Evolutionary conservation across 2,797 vertebrate genomes (phyloP), one percentile per base, ranked within the genome.

Genomic region (Eupleurogrammus muticus): DNA sequence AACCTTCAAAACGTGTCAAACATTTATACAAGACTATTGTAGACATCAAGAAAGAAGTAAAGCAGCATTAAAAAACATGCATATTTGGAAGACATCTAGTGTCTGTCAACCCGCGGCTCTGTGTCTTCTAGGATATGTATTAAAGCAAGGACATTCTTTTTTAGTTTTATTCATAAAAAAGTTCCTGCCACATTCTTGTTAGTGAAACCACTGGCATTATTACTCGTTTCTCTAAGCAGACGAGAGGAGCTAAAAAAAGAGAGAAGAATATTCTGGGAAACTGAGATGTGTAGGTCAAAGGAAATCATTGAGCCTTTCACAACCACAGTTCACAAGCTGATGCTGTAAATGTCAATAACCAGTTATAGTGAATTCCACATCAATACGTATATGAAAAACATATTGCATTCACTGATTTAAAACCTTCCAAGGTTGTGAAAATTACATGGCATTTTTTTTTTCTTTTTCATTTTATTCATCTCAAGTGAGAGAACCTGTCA

Each of bases 271-370:
- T 78, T 67, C 2, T 46, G 36, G 5, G 35, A 54, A 64, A 61
- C 16, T 35, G 57, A 72, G 63, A 75, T 19, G 54, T 62, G 53
- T 10, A 58, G 49, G 64, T 85, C 66, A 83, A 87, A 88, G 67
- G 71, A 89, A 86, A 81, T 75, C 56, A 84, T 70, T 79, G 57
- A 86, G 50, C 49, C 77, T 73, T 85, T 87, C 78, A 82, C 60
- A 62, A 75, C 24, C 59, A 54, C 44, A 63, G 36, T 68, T 59
- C 63, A 71, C 72, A 83, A 73, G 83, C 66, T 75, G 24, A 70
- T 47, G 55, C 48, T 10, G 54, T 64, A 61, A 73, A 81, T 77
- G 70, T 75, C 68, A 84, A 72, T 69, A 84, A 80, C 47, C 59
- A 80, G 75, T 21, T 44, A 34, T 3, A n/a, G 20, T 48, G 50